Base-by-base conservation (phyloP, 1,140 invertebrate genomes). In the Drosophila novamexicana region DNA sequence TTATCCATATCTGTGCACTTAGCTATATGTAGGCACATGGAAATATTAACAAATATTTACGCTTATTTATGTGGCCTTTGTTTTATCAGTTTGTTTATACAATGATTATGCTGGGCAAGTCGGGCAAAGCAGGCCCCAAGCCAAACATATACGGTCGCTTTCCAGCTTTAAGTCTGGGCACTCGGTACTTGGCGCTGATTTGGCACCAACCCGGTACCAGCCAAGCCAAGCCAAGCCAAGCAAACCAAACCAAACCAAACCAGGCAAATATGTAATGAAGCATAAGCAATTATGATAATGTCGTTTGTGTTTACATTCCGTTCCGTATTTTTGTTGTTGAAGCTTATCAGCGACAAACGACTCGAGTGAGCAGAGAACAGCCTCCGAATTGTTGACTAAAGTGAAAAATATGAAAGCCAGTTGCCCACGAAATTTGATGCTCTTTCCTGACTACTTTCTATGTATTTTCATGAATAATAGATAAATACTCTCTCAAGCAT, bases 211-310 rank as follows among this genome's bases (percentile, higher is more conserved):
- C 18, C 32, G 37, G 29, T 45, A 36, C 56, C 18, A 29, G 52
- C 37, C 22, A 22, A 22, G 22, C 18, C 42, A 7, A 58, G 63
- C 39, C 58, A 65, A 44, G 52, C 62, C 42, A 7, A 58, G 63
- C 39, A 53, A 65, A 44, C 45, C 62, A 66, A 70, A 57, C 42
- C 22, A n/a, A 6, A 29, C 22, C 44, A 34, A 39, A 39, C 44
- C 49, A 44, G 54, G 74, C 83, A 89, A 88, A 89, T 84, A 88
- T 88, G 84, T 89, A 88, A 88, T 88, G 84, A 88, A 89, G 84
- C 84, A 89, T 88, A 89, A 89, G 75, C 84, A 88, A 88, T 88
- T 89, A 88, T 88, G 84, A 88, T 88, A 88, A 88, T 89, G 84
- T 81, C 80, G 79, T 59, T 77, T 59, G 53, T 75, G 73, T 89